Percentiles rank a stretch among this genome's conserved stretches.
Evolutionary conservation across 1,140 invertebrate genomes (phyloP).

Genomic region (Aphidius gifuensis): DNA sequence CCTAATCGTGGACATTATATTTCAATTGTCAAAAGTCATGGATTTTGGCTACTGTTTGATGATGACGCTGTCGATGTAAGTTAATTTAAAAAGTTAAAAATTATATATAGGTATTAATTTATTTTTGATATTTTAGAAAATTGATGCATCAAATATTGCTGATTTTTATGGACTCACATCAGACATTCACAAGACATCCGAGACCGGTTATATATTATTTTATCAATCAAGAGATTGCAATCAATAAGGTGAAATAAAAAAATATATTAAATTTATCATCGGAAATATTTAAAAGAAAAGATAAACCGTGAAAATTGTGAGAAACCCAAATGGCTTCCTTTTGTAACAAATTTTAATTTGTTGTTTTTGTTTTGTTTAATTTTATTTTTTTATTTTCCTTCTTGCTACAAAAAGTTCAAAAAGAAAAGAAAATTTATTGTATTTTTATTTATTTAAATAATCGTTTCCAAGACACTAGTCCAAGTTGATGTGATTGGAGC

Average conservation of each 20-base stretch:
- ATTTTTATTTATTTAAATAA: too few relatives aligned
- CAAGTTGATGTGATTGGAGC: too few relatives aligned
- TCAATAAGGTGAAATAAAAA: conserved; percentile 30
- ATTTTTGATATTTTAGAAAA: conserved; percentile 76
- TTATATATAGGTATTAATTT: conserved; percentile 11
- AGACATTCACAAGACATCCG: conserved; percentile 97
- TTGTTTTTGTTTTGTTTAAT: too few relatives aligned
- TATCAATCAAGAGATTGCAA: conserved; percentile 91
- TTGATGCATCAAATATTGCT: conserved; percentile 97
- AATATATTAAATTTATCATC: background rate
- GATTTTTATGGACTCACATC: conserved; percentile 99
- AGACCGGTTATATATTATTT: conserved; percentile 99
- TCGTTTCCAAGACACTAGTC: too few relatives aligned
- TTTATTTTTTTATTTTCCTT: too few relatives aligned
- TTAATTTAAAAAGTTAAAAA: conserved; percentile 33
- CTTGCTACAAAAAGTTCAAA: too few relatives aligned
- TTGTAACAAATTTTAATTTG: too few relatives aligned
- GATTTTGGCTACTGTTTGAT: conserved; percentile 98
- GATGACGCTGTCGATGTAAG: conserved; percentile 99
- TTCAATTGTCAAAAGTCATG: conserved; percentile 98
- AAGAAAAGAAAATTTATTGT: too few relatives aligned
- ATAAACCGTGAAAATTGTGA: background rate
- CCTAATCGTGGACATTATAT: conserved; percentile 99
- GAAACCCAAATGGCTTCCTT: conserved; percentile 14
- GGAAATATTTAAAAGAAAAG: conserved; percentile 1